Base-by-base conservation (phyloP, 2,113 vertebrate genomes). In the Psilopogon haemacephalus region DNA sequence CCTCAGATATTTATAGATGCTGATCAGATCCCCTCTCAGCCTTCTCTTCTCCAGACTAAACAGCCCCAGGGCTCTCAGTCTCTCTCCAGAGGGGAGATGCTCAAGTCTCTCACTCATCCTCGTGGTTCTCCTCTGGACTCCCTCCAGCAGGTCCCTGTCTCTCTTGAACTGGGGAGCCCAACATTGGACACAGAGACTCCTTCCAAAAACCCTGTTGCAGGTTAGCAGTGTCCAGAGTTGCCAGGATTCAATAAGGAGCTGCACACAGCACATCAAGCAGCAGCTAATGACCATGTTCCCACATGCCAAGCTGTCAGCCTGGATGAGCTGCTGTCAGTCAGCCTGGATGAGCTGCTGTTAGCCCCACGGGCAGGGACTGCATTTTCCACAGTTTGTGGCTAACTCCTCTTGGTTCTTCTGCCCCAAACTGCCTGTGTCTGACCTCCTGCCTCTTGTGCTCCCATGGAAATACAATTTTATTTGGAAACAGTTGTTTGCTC, bases 231-330 rank as follows among this genome's bases (percentile, higher is more conserved):
- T 42, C 83, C 72, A 30, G 5, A 27, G 15, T 16, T 72, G 75
- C 33, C 35, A 54, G 28, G 56, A 55, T 77, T 86, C 46, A 55
- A 44, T 58, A 77, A 62, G 44, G 79, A 82, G 23, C 62, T 74
- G 35, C 18, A 18, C 0, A 1, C 21, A 63, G 52, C 62, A 58
- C 17, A 16, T 50, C 48, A 62, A 16, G 35, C 18, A 5, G 0
- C n/a, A 55, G 42, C 27, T n/a, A 86, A 67, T 38, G 67, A 86
- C 9, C 42, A 64, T 35, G 12, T 59, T 70, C 37, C 17, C 52
- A 54, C 5, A 27, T 2, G 2, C 9, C 55, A 70, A 62, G 56
- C 11, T n/a, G 32, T 40, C 63, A 81, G 6, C 14, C 0, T 1
- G 42, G 52, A 72, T 33, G 65, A 63, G 52, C 27, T 28, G 32